A percentile compares a stretch with the other conserved stretches of the same genome.
Evolutionary conservation across 2,888 invertebrate genomes (phyloP).

Genomic region (Coenonympha glycerion): DNA sequence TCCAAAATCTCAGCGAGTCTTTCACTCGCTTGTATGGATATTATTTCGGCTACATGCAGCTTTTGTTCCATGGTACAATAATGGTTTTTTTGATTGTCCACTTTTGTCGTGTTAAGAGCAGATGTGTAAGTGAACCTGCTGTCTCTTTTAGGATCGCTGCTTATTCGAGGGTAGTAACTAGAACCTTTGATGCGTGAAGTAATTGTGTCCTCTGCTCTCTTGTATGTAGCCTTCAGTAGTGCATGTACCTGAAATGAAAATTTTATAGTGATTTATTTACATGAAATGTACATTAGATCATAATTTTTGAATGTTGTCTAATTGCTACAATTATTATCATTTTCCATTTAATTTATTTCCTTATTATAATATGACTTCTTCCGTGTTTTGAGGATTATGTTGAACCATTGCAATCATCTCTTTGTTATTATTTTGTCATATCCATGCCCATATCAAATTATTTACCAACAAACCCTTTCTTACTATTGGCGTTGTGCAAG

Average conservation of each 20-base stretch:
- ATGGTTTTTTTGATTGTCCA: slow-evolving; percentile 41
- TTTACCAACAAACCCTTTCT: no score
- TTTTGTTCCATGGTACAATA: slow-evolving; percentile 47
- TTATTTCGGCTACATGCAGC: slow-evolving; percentile 65
- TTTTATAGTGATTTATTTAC: no score
- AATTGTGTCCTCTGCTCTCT: slow-evolving; percentile 60
- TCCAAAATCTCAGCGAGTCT: slow-evolving; percentile 63
- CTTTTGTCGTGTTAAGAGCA: slow-evolving; percentile 40
- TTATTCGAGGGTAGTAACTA: slow-evolving; percentile 43
- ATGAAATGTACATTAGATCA: no score
- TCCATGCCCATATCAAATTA: no score
- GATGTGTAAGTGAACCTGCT: slow-evolving; percentile 62
- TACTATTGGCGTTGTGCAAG: background rate
- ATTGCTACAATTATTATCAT: no score
- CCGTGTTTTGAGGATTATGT: no score
- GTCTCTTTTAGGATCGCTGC: slow-evolving; percentile 41
- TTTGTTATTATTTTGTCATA: no score
- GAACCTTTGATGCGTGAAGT: slow-evolving; percentile 54
- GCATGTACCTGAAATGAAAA: slow-evolving; percentile 48
- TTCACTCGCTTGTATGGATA: slow-evolving; percentile 65
- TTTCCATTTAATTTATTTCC: no score
- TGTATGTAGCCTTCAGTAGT: slow-evolving; percentile 63
- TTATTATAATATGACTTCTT: no score
- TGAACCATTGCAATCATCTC: no score
- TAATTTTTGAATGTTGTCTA: no score